phyloP scores from a whole-genome alignment of 2,113 vertebrate genomes.

The Gymnogyps californianus region DNA sequence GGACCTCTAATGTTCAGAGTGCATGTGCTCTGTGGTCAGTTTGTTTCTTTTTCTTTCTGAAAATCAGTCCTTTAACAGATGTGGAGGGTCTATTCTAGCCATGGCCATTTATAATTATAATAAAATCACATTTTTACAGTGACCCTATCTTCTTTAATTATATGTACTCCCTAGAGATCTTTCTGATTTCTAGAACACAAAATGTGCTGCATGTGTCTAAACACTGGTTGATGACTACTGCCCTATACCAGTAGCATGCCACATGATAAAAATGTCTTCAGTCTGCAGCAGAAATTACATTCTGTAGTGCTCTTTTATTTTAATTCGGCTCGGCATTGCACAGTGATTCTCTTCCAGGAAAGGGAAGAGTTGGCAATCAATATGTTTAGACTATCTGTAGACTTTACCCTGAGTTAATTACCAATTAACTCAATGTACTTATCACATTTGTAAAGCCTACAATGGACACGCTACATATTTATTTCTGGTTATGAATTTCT shows the following conservation, averaged over 20 bases:
- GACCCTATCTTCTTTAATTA: background rate
- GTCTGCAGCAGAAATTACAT: background rate
- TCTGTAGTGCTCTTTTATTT: background rate
- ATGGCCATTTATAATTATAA: background rate
- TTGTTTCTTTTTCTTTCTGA: background rate
- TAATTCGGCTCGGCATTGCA: background rate
- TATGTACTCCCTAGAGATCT: background rate
- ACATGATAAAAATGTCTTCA: background rate
- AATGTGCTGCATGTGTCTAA: background rate
- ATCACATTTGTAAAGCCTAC: constrained; percentile 36
- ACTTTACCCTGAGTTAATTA: constrained; percentile 39
- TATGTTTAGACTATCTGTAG: constrained; percentile 52
- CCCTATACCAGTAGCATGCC: background rate
- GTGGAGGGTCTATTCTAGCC: background rate
- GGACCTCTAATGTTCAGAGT: background rate
- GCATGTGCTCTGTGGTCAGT: background rate
- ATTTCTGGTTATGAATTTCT: background rate
- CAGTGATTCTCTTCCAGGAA: constrained; percentile 11
- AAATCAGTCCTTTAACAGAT: background rate
- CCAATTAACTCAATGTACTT: constrained; percentile 40
- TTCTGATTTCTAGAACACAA: background rate
- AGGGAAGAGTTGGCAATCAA: constrained; percentile 28
- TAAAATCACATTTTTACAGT: background rate
- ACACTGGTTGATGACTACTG: background rate
- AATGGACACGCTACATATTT: constrained; percentile 8